Conservation (phyloP, 2,113 vertebrate genomes). For the Rhegmatorhina hoffmannsi region DNA sequence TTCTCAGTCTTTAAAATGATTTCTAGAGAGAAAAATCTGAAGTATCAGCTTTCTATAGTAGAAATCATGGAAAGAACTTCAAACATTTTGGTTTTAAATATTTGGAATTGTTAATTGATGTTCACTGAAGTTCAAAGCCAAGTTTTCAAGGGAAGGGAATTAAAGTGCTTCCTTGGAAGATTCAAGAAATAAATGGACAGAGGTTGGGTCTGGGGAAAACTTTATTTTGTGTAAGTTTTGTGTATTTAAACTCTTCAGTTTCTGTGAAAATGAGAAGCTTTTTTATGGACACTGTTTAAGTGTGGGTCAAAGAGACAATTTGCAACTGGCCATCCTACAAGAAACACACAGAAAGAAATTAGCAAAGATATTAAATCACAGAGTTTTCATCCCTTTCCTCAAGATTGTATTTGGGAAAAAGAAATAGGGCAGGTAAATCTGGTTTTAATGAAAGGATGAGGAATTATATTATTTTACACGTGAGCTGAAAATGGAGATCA, state of each 20-base stretch:
- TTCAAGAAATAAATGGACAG: background rate
- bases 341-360: background rate
- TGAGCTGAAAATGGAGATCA: background rate
- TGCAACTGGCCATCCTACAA: background rate
- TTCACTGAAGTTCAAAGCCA: background rate
- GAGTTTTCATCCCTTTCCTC: background rate
- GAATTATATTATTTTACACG: background rate
- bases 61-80: background rate
- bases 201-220: background rate
- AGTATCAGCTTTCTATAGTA: background rate
- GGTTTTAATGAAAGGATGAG: background rate
- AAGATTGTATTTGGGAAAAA: background rate
- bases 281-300: background rate
- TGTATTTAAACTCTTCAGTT: background rate
- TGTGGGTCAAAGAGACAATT: background rate
- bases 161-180: background rate
- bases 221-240: background rate
- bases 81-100: background rate
- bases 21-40: background rate
- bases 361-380: background rate
- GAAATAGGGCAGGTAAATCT: background rate
- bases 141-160: background rate
- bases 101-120: background rate
- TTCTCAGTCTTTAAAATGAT: background rate
- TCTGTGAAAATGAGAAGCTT: background rate